A percentile compares a stretch with the other conserved stretches of the same genome.
These are phyloP conservation scores for Monopis laevigella DNA, from an alignment of 2,888 invertebrate genomes.

Conservation along the genomic window DNA sequence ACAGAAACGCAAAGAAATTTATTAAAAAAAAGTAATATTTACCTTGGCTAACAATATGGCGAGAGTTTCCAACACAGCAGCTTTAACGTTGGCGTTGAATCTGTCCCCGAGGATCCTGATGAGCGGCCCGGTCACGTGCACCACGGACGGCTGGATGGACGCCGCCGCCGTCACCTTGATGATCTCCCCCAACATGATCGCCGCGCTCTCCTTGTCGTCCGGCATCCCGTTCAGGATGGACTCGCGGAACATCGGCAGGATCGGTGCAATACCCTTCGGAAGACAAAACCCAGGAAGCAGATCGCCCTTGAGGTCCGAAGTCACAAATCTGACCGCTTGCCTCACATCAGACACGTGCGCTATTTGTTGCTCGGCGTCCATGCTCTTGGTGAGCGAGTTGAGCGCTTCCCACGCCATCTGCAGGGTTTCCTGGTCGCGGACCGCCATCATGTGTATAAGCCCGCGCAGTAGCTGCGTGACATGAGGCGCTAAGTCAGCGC, in stretches of 20 bases:
- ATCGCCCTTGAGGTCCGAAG: slow-evolving; percentile 84
- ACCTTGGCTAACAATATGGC: slow-evolving; percentile 92
- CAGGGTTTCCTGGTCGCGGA: slow-evolving; percentile 81
- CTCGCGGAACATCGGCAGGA: slow-evolving; percentile 95
- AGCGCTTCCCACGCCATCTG: slow-evolving; percentile 93
- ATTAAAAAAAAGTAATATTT: slow-evolving; percentile 15
- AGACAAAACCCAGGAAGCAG: slow-evolving; percentile 92
- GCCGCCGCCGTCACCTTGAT: slow-evolving; percentile 85
- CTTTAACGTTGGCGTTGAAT: slow-evolving; percentile 93
- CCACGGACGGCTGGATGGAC: slow-evolving; percentile 94
- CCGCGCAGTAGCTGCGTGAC: slow-evolving; percentile 89
- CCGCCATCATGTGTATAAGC: slow-evolving; percentile 85
- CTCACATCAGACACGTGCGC: slow-evolving; percentile 89
- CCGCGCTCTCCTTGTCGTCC: slow-evolving; percentile 95
- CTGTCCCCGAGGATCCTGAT: slow-evolving; percentile 97
- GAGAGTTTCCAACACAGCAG: slow-evolving; percentile 93
- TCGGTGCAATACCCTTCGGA: slow-evolving; percentile 93
- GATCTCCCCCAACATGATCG: slow-evolving; percentile 86
- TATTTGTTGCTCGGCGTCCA: slow-evolving; percentile 86
- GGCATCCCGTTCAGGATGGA: slow-evolving; percentile 95
- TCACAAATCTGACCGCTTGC: slow-evolving; percentile 91
- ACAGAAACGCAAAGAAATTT: too few species aligned
- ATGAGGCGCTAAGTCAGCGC: slow-evolving; percentile 87
- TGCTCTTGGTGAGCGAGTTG: slow-evolving; percentile 85
- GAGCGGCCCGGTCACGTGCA: slow-evolving; percentile 96